A percentile compares a stretch with the other conserved stretches of the same genome.
Evolutionary conservation across 2,797 vertebrate species (phyloP).

Genomic region (Myotis vivesi): DNA sequence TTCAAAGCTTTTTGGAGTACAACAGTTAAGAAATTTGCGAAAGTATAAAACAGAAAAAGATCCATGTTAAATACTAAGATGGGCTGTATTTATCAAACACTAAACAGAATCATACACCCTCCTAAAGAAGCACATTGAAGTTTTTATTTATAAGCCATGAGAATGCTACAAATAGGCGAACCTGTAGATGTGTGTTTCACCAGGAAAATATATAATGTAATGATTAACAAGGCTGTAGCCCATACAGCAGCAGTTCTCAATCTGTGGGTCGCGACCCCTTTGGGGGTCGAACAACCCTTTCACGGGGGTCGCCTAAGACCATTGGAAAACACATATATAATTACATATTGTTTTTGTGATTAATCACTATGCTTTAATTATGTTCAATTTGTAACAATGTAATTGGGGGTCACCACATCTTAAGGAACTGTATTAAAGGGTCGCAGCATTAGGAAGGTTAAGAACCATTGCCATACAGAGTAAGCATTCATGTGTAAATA

Average conservation of each 20-base stretch:
- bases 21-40: not conserved
- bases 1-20: not conserved
- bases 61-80: not conserved
- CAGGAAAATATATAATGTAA: not conserved
- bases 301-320: too few relatives aligned
- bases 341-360: too few relatives aligned
- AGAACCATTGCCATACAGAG: not conserved
- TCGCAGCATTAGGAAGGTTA: too few relatives aligned
- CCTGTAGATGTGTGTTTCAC: not conserved
- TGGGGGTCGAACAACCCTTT: too few relatives aligned
- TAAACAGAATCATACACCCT: not conserved
- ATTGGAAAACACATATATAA: too few relatives aligned
- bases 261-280: too few relatives aligned
- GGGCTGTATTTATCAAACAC: not conserved
- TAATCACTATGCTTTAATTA: too few relatives aligned
- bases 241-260: too few relatives aligned
- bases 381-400: too few relatives aligned
- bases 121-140: not conserved
- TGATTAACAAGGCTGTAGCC: not conserved
- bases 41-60: not conserved
- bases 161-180: not conserved
- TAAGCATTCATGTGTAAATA: not conserved
- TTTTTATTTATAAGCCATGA: not conserved
- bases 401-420: too few relatives aligned
- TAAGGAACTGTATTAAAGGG: too few relatives aligned